Base-by-base conservation (phyloP, 2,113 vertebrate genomes). In the Tylochromis polylepis region DNA sequence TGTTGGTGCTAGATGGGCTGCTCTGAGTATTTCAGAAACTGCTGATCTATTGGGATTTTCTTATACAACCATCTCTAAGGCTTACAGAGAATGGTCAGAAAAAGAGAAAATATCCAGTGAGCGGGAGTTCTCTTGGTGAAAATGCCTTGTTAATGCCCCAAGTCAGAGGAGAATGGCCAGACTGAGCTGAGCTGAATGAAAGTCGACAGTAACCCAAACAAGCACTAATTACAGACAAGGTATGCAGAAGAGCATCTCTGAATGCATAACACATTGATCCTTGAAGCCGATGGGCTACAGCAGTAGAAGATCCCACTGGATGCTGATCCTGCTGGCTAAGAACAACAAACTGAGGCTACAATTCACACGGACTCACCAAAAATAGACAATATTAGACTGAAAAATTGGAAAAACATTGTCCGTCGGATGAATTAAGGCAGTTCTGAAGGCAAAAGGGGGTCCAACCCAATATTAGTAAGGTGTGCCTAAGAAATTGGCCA, bases 41-140 rank as follows among this genome's bases (percentile, higher is more conserved):
- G 60, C 60, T 3, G 34, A 38, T 38, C 34, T 38, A 3, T 65
- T 65, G 34, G 34, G 60, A 65, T 38, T 65, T 38, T 65, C 60
- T 38, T 65, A 65, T 38, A 22, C 20, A 65, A 65, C 60, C 11
- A 38, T 38, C 36, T 38, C 3, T 38, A 41, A 46, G 67, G 67
- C 24, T 20, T 75, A 10, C 65, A 43, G 5, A 75, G 36, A 70
- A 41, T 2, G 62, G 36, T 67, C 36, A 22, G 36, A 24, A 72
- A 70, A 43, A 16, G 38, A 24, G 8, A 70, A 72, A 6, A 18
- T 18, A 46, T 46, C 41, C 41, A 49, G 0, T 3, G 3, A 0
- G 22, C 2, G 0, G 5, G 14, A 29, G 41, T 18, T 75, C 3
- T 29, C 24, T 29, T 3, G 43, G 43, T 0, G 2, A 20, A 75